A percentile compares a stretch with the other conserved stretches of the same genome.
These are phyloP conservation scores for Drosophila lacteicornis DNA, from an alignment of 1,140 invertebrate genomes.

Conservation along the genomic window DNA sequence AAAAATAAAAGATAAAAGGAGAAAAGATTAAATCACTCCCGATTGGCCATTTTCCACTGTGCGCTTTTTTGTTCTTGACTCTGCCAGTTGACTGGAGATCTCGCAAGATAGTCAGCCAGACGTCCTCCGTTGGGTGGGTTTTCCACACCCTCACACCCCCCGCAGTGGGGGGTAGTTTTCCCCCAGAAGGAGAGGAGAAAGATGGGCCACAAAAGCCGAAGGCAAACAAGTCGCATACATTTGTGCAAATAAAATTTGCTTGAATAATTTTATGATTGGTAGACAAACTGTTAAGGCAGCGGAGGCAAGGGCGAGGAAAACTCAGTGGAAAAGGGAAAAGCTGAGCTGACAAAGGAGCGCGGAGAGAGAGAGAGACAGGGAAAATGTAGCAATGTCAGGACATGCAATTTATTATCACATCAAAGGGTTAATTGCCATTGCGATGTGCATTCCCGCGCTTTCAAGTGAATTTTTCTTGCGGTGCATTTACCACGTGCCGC, in stretches of 20 bases:
- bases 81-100: constrained; percentile 32
- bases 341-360: not conserved
- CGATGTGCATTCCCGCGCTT: constrained; percentile 18
- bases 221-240: constrained; percentile 62
- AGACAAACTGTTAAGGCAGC: constrained; percentile 50
- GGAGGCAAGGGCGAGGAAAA: not conserved
- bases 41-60: constrained; percentile 22
- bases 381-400: constrained; percentile 4
- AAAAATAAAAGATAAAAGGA: not conserved
- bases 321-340: not conserved
- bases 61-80: constrained; percentile 11
- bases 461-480: constrained; percentile 65
- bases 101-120: constrained; percentile 42
- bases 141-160: too few species aligned
- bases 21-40: not conserved
- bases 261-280: constrained; percentile 66
- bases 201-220: constrained; percentile 51
- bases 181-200: not conserved
- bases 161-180: constrained; percentile 4
- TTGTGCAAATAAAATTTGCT: constrained; percentile 68
- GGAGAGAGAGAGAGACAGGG: not conserved
- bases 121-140: not conserved
- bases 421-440: constrained; percentile 62
- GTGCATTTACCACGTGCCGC: constrained; percentile 58
- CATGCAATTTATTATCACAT: constrained; percentile 50